A percentile compares a stretch with the other conserved stretches of the same genome.
Evolutionary conservation across 1,140 invertebrate species (phyloP).

Genomic region (Kradibia gibbosae): DNA sequence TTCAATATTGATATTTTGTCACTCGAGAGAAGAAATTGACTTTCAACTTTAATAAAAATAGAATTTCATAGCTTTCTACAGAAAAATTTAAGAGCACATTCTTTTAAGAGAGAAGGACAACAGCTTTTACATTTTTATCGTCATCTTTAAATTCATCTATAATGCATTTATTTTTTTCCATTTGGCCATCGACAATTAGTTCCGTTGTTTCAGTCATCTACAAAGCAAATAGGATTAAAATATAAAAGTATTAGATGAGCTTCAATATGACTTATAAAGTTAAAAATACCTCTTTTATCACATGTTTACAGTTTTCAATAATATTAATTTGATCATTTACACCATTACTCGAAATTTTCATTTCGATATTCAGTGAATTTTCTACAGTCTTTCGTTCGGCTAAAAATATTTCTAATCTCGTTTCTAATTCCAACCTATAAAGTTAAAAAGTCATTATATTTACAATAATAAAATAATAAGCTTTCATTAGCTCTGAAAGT

Average conservation of each 20-base stretch:
- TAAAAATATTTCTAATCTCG: constrained; percentile 59
- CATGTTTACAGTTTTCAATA: constrained; percentile 61
- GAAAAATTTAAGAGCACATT: constrained; percentile 55
- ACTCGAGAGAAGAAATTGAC: constrained; percentile 36
- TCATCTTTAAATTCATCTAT: constrained; percentile 53
- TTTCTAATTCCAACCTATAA: constrained; percentile 63
- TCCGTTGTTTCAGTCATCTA: constrained; percentile 44
- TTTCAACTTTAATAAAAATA: constrained; percentile 50
- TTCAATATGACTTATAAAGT: neutral
- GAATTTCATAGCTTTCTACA: constrained; percentile 31
- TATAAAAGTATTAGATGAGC: neutral
- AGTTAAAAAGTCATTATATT: neutral
- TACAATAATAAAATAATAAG: no score
- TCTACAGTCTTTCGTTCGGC: constrained; percentile 60
- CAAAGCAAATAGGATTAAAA: neutral
- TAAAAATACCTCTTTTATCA: constrained; percentile 61
- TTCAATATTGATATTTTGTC: constrained; percentile 41
- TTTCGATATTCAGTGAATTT: constrained; percentile 58
- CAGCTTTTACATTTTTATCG: constrained; percentile 58
- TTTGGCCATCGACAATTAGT: constrained; percentile 51
- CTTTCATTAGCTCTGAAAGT: no score
- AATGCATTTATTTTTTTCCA: constrained; percentile 35
- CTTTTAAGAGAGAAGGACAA: constrained; percentile 54
- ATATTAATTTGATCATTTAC: constrained; percentile 59
- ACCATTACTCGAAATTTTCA: constrained; percentile 56